Conservation (phyloP, 2,113 vertebrate genomes). For the Oostethus manadensis region DNA sequence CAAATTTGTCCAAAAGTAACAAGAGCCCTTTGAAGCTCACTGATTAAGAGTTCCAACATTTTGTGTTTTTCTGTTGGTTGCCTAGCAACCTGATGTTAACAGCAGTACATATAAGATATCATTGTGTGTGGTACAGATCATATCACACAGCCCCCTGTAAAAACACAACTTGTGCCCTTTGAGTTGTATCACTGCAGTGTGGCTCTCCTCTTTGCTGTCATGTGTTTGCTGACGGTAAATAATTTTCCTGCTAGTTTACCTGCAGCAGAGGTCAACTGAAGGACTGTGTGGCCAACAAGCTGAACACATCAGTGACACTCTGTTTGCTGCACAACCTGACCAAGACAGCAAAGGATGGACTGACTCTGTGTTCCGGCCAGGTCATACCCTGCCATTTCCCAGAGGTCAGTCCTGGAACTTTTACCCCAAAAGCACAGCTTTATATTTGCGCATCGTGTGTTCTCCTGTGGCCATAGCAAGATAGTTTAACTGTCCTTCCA, state of each 20-base stretch:
- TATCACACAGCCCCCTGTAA: background rate
- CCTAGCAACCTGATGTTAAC: background rate
- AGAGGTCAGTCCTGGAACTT: conserved; percentile 72
- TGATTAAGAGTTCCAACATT: background rate
- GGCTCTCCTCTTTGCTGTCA: background rate
- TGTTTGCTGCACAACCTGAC: conserved; percentile 83
- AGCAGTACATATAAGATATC: background rate
- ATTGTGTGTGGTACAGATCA: background rate
- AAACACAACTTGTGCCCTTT: background rate
- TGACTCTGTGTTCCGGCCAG: conserved; percentile 72
- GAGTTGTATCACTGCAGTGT: background rate
- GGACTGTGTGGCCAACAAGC: conserved; percentile 73
- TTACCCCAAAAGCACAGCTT: conserved; percentile 1
- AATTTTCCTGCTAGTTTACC: conserved; percentile 72
- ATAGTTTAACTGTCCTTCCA: conserved; percentile 18
- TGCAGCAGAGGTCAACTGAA: conserved; percentile 78
- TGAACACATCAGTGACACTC: conserved; percentile 75
- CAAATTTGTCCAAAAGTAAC: background rate
- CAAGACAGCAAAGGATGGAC: conserved; percentile 66
- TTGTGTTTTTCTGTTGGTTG: background rate
- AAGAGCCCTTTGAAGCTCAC: background rate
- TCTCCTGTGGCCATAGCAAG: conserved; percentile 1
- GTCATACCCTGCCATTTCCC: conserved; percentile 83
- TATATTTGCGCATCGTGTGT: background rate
- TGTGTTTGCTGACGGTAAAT: conserved; percentile 10